Conservation (phyloP, 2,888 invertebrate genomes). For the Aleiodes leptofemur region DNA sequence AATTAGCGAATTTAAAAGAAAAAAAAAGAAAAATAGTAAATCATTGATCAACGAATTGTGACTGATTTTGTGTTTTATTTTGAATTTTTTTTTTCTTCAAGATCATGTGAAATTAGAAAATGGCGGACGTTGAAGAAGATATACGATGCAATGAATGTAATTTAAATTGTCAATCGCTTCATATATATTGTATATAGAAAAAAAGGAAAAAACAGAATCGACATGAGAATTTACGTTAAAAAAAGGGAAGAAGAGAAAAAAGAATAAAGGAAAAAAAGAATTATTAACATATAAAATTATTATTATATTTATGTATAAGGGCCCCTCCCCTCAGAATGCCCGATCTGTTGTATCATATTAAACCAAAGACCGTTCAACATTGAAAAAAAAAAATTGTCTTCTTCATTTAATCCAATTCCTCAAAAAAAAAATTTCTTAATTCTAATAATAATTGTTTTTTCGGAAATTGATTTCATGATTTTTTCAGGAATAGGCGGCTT, state of each 20-base stretch:
- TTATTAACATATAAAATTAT: constrained; percentile 43
- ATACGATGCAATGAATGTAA: constrained; percentile 38
- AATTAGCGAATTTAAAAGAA: neutral
- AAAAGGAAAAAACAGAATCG: constrained; percentile 16
- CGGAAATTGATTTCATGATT: too few species aligned
- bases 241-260: constrained; percentile 24
- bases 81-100: too few species aligned
- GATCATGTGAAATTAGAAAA: neutral
- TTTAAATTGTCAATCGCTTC: constrained; percentile 47
- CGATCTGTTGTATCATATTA: constrained; percentile 71
- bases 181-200: constrained; percentile 45
- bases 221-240: constrained; percentile 32
- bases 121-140: neutral
- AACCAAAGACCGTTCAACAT: constrained; percentile 73
- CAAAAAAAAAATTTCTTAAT: neutral
- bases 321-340: constrained; percentile 52
- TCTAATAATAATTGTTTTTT: neutral
- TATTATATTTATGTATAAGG: constrained; percentile 58
- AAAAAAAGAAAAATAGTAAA: neutral
- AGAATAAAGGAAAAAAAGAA: constrained; percentile 21
- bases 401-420: constrained; percentile 35
- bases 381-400: constrained; percentile 44
- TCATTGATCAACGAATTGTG: neutral
- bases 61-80: neutral
- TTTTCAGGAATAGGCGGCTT: too few species aligned